Evolutionary conservation across 2,113 vertebrate species (phyloP).

Genomic region (cat (Felis catus)): DNA sequence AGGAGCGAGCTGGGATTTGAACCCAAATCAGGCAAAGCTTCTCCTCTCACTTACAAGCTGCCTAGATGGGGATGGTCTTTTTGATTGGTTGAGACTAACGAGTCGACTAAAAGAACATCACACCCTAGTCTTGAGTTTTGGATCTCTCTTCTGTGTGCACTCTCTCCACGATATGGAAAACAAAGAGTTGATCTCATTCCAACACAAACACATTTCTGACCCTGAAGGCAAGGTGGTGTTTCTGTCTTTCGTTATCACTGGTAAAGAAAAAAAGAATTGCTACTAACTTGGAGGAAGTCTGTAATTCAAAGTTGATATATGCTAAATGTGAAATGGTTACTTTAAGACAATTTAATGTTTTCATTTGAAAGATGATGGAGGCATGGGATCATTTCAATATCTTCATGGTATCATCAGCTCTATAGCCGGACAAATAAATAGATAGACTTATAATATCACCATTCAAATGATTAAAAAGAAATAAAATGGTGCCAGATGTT

Average conservation of each 20-base stretch:
- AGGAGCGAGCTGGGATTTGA: neutral
- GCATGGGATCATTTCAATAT: constrained; percentile 57
- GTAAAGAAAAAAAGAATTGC: neutral
- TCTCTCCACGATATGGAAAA: neutral
- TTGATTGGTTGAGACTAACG: constrained; percentile 52
- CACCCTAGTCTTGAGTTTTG: neutral
- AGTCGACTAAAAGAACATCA: neutral
- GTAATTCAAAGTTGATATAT: constrained; percentile 26
- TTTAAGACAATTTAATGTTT: constrained; percentile 48
- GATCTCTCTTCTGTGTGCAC: fast-evolving
- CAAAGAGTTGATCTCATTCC: constrained; percentile 27
- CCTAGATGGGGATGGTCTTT: neutral
- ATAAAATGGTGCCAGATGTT: constrained; percentile 83
- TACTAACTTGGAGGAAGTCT: constrained; percentile 18
- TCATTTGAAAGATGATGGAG: constrained; percentile 13
- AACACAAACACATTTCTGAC: constrained; percentile 41
- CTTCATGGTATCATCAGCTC: constrained; percentile 55
- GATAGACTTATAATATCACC: constrained; percentile 64
- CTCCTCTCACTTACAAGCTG: no score
- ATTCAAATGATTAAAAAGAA: constrained; percentile 79
- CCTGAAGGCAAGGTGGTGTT: constrained; percentile 25
- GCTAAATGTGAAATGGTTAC: constrained; percentile 41
- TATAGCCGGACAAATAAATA: constrained; percentile 70
- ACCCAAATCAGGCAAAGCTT: neutral
- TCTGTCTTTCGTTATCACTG: constrained; percentile 47